Evolutionary conservation across 2,888 invertebrate genomes (phyloP), one percentile per base, ranked within the genome.

Genomic region (Leptura quadrifasciata): DNA sequence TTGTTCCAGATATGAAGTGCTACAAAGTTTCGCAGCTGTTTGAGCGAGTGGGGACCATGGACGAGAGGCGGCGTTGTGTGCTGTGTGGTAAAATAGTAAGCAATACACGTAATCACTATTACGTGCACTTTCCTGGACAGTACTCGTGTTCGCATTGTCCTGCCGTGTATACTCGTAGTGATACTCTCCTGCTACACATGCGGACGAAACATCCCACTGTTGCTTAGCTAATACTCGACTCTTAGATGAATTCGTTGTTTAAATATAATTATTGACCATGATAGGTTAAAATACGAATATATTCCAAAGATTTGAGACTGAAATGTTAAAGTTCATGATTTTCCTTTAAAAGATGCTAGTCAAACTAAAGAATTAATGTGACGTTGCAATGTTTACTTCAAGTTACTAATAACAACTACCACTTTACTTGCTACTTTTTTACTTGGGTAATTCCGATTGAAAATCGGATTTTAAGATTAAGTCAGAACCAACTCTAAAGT

Each of bases 31-130:
- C 91, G 84, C 91, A 91, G 88, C 90, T 92, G 87, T 92, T 92
- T 89, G 91, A 91, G 88, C 89, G 91, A 85, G 91, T 91, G 83
- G 91, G 91, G 85, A 89, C 89, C 85, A 90, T 89, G 90, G 91
- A 91, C 88, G 91, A 92, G 88, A 88, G 91, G 87, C 89, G 91
- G 86, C 88, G 91, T 83, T 92, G 92, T 88, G 90, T 91, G 82
- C 88, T 92, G 86, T 92, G 92, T 88, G 92, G 92, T 84, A 92
- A 92, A 89, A 90, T 92, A 85, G 92, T 92, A 83, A 91, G 91
- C 89, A 92, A 92, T 88, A 91, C 91, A 78, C 90, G 92, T 83
- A 92, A 92, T 88, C 92, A 92, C 87, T 92, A 92, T 88, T 91
- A 92, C 87, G 92, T 92, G 81, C 92, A 92, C 87, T 92, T 91